Evolutionary conservation across 2,797 vertebrate genomes (phyloP).

Genomic region (Ptychobarbus kaznakovi): DNA sequence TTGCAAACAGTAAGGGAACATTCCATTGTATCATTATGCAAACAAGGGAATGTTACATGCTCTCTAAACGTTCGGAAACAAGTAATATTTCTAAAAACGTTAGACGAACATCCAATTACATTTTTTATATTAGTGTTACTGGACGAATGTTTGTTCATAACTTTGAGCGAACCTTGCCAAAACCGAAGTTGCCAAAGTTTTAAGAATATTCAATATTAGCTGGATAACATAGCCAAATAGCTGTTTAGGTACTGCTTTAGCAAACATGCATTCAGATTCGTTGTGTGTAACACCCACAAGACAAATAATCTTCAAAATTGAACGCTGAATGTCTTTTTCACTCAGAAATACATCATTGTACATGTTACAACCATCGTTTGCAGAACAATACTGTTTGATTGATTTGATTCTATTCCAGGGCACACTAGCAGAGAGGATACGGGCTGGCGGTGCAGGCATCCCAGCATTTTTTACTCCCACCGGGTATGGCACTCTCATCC

Average conservation of each 20-base stretch:
- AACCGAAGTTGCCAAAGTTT: too few relatives aligned
- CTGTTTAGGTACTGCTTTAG: background rate
- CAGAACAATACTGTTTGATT: background rate
- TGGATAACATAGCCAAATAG: background rate
- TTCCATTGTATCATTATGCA: too few relatives aligned
- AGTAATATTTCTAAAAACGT: too few relatives aligned
- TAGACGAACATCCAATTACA: too few relatives aligned
- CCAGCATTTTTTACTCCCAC: constrained; percentile 97
- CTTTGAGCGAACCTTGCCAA: too few relatives aligned
- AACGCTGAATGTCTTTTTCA: background rate
- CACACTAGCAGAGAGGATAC: constrained; percentile 92
- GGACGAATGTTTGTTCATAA: too few relatives aligned
- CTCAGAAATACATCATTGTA: background rate
- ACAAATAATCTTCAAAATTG: background rate
- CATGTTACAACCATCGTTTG: background rate
- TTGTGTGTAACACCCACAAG: background rate
- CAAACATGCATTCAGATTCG: background rate
- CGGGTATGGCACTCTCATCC: constrained; percentile 92
- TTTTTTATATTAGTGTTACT: too few relatives aligned
- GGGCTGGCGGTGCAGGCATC: constrained; percentile 94
- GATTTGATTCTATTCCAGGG: constrained; percentile 75
- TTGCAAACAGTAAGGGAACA: too few relatives aligned
- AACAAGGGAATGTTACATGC: too few relatives aligned
- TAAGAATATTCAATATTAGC: too few relatives aligned
- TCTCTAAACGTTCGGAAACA: too few relatives aligned